Evolutionary conservation across 1,140 invertebrate species (phyloP).

Genomic region (Mylabris phalerata): DNA sequence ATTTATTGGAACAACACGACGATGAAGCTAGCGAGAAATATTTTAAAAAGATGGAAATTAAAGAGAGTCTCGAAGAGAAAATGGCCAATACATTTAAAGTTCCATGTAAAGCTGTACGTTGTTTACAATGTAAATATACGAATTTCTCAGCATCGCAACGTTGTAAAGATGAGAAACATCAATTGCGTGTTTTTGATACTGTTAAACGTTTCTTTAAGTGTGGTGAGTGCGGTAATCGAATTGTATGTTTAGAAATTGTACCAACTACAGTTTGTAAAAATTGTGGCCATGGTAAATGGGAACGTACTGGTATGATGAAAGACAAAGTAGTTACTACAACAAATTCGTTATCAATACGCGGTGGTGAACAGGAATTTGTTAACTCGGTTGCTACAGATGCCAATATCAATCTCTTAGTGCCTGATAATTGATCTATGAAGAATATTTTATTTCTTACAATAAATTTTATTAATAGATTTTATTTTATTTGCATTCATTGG

Average conservation of each 20-base stretch:
- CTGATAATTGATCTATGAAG: slow-evolving; percentile 34
- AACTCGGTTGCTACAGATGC: slow-evolving; percentile 51
- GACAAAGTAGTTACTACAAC: slow-evolving; percentile 54
- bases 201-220: slow-evolving; percentile 89
- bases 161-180: slow-evolving; percentile 77
- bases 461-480: slow-evolving; percentile 2
- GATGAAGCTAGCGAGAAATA: slow-evolving; percentile 75
- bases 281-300: slow-evolving; percentile 68
- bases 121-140: slow-evolving; percentile 83
- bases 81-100: slow-evolving; percentile 81
- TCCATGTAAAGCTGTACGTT: slow-evolving; percentile 79
- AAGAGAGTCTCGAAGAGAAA: slow-evolving; percentile 88
- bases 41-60: slow-evolving; percentile 80
- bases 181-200: slow-evolving; percentile 66
- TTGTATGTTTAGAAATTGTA: slow-evolving; percentile 66
- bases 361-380: slow-evolving; percentile 63
- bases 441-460: slow-evolving; percentile 1
- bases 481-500: not conserved
- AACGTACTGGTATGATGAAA: slow-evolving; percentile 71
- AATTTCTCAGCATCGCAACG: slow-evolving; percentile 75
- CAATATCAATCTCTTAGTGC: slow-evolving; percentile 64
- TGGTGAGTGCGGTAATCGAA: slow-evolving; percentile 75
- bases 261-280: slow-evolving; percentile 71
- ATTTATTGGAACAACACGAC: slow-evolving; percentile 66
- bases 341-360: slow-evolving; percentile 58